These are phyloP conservation scores for Zosterops japonicus DNA, from an alignment of 2,113 vertebrate species.

Conservation along the genomic window DNA sequence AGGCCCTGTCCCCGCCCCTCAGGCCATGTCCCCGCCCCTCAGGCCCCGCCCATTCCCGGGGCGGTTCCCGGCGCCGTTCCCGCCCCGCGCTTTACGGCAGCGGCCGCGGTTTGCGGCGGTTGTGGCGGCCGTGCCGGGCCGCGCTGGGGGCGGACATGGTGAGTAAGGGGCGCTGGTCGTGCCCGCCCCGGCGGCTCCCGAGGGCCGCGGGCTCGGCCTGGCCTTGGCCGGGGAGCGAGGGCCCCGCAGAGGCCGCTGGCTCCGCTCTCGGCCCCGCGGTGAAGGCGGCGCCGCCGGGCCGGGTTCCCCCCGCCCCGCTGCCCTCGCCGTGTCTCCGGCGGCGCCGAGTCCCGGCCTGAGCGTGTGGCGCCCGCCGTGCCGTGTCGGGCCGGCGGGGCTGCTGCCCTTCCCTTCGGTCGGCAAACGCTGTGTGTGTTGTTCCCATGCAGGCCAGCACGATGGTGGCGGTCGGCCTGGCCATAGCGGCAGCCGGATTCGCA, in stretches of 20 bases:
- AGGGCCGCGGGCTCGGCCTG: too few species aligned
- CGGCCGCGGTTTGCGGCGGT: not conserved
- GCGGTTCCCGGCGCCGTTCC: not conserved
- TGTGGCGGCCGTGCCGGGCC: not conserved
- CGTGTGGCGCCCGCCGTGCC: not conserved
- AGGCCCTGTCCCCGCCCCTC: too few species aligned
- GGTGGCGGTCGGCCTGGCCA: constrained; percentile 88
- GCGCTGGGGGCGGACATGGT: constrained; percentile 1
- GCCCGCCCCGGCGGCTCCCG: too few species aligned
- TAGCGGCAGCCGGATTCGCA: constrained; percentile 93
- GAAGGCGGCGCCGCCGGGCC: not conserved
- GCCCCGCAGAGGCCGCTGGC: not conserved
- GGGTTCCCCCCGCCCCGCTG: not conserved
- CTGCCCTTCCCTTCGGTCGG: not conserved
- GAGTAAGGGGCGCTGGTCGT: not conserved
- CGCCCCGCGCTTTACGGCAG: constrained; percentile 4
- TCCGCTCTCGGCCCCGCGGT: too few species aligned
- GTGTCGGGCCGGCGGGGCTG: rapidly evolving
- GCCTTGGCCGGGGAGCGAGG: too few species aligned
- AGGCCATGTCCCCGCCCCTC: too few species aligned
- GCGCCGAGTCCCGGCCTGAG: not conserved
- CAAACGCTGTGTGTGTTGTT: not conserved
- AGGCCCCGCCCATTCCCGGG: too few species aligned
- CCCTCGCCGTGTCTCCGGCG: not conserved
- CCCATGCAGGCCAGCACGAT: constrained; percentile 81